Conservation (phyloP, 2,797 vertebrate species). For the Phalloptychus januarius region DNA sequence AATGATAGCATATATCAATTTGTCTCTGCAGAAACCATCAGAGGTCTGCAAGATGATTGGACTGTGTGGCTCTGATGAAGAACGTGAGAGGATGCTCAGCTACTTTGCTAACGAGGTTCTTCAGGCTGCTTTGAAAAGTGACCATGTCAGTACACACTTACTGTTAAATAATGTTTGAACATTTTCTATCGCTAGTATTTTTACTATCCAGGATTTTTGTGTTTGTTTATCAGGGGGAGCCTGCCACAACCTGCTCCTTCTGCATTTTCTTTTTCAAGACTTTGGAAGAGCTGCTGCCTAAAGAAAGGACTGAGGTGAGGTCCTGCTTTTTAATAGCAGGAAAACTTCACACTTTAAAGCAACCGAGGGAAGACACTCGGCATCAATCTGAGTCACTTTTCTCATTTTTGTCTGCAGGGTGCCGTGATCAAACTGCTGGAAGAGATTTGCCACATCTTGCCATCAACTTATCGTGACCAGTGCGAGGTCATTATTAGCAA, state of each 20-base stretch:
- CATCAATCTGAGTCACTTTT: not conserved
- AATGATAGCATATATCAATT: not conserved
- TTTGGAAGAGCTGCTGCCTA: slow-evolving; percentile 73
- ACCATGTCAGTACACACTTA: slow-evolving; percentile 43
- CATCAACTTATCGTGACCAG: slow-evolving; percentile 60
- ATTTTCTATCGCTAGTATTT: not conserved
- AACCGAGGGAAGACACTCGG: rapidly evolving
- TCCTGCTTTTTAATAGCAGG: not conserved
- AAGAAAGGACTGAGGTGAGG: slow-evolving; percentile 73
- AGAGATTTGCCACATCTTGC: slow-evolving; percentile 80
- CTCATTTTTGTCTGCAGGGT: slow-evolving; percentile 57
- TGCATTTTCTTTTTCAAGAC: slow-evolving; percentile 74
- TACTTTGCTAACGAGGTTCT: slow-evolving; percentile 58
- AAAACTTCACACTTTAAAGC: slow-evolving; percentile 1
- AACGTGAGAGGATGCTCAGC: slow-evolving; percentile 49
- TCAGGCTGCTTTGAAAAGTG: slow-evolving; percentile 20
- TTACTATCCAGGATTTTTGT: slow-evolving; percentile 10
- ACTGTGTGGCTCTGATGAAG: slow-evolving; percentile 63
- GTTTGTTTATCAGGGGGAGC: slow-evolving; percentile 43
- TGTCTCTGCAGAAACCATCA: slow-evolving; percentile 68
- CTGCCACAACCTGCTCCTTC: slow-evolving; percentile 59
- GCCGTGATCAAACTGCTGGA: slow-evolving; percentile 68
- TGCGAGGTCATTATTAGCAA: slow-evolving; percentile 80
- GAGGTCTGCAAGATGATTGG: slow-evolving; percentile 69
- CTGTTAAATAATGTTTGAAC: not conserved